These are phyloP conservation scores for Opisthocomus hoazin DNA, from an alignment of 2,113 vertebrate genomes.

Conservation along the genomic window DNA sequence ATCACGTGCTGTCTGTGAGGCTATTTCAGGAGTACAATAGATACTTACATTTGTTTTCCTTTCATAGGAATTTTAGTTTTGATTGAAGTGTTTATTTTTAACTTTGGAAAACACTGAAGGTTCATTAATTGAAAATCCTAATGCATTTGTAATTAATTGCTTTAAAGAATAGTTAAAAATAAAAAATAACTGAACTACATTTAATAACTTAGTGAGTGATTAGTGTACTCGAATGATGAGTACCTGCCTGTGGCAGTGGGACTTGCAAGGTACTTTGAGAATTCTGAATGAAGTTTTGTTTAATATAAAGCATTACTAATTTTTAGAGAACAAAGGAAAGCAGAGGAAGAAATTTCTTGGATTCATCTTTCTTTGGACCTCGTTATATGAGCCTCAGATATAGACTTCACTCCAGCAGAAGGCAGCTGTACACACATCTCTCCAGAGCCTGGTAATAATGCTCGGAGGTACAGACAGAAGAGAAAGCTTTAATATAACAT, in stretches of 20 bases:
- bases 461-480: background rate
- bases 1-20: background rate
- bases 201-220: background rate
- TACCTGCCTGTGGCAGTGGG: background rate
- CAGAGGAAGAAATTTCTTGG: background rate
- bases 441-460: constrained; percentile 7
- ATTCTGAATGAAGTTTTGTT: background rate
- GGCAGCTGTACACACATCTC: background rate
- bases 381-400: background rate
- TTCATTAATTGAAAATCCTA: constrained; percentile 10
- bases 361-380: background rate
- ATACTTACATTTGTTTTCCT: background rate
- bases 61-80: background rate
- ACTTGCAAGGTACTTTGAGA: background rate
- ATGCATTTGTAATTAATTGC: background rate
- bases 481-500: constrained; percentile 20
- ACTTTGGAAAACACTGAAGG: background rate
- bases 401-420: background rate
- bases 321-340: background rate
- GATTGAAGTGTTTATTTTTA: constrained; percentile 7
- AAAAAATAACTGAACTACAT: background rate
- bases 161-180: constrained; percentile 25
- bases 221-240: background rate
- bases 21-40: background rate
- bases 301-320: background rate